Evolutionary conservation across 2,797 vertebrate species (phyloP).

Genomic region (Orientallactaga sibirica): DNA sequence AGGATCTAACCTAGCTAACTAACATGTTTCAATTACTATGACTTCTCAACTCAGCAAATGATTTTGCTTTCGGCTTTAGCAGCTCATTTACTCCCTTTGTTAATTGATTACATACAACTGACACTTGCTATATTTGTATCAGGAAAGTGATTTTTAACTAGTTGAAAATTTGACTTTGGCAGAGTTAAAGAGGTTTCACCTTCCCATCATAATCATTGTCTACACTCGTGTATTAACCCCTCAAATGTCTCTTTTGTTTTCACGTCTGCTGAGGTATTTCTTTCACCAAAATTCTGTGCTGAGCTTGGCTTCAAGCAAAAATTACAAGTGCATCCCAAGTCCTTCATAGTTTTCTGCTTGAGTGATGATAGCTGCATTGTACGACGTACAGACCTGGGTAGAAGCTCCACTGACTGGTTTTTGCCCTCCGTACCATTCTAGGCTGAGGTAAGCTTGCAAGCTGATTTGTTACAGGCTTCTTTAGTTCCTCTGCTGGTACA

Average conservation of each 20-base stretch:
- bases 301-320: not conserved
- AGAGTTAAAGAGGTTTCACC: not conserved
- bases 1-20: not conserved
- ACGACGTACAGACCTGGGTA: not conserved
- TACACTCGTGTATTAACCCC: not conserved
- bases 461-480: not conserved
- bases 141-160: not conserved
- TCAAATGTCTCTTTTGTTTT: not conserved
- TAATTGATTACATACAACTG: not conserved
- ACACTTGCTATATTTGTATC: not conserved
- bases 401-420: not conserved
- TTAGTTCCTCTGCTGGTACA: not conserved
- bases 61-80: not conserved
- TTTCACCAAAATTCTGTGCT: not conserved
- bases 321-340: not conserved
- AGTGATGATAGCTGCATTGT: not conserved
- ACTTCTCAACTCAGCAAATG: not conserved
- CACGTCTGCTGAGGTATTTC: not conserved
- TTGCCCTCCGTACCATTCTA: not conserved
- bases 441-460: not conserved
- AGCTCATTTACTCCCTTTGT: not conserved
- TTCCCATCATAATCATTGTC: not conserved
- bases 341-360: not conserved
- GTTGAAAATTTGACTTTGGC: conserved; percentile 3
- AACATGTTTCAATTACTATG: not conserved